Base-by-base conservation (phyloP, 2,113 vertebrate genomes). In the Abramis brama region DNA sequence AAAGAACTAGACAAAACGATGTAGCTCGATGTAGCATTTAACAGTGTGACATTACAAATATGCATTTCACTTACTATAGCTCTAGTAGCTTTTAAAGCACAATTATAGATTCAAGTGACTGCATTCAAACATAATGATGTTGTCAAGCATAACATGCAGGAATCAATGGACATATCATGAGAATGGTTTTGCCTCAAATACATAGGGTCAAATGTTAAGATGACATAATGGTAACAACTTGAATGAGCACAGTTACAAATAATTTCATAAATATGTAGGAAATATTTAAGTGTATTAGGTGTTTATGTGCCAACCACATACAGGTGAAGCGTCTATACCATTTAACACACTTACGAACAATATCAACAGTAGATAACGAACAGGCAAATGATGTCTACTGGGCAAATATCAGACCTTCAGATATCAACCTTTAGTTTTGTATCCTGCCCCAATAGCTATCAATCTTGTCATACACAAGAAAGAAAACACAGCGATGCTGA, bases 341-440 rank as follows among this genome's bases (percentile, higher is more conserved):
- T 47, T 27, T 27, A 75, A 47, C 12, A 47, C 11, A 9, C 8
- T 43, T 43, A 43, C 43, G 36, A 7, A 50, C 43, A 50, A 47
- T 75, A n/a, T 50, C 23, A 50, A 75, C 43, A 50, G 3, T 7
- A n/a, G 73, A 27, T 75, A 75, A 50, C 10, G 13, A 25, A 33
- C 27, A 75, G 43, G n/a, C 23, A 43, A 64, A 62, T 64, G 2
- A 27, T 11, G n/a, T 64, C 47, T 43, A 80, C 33, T 27, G n/a
- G 39, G 30, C 59, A 81, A 75, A 75, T 47, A 75, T 50, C 7
- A 75, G 73, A 25, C 43, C 73, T 27, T 75, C 27, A 78, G 76
- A 39, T 47, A 47, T 47, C 59, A 64, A 27, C n/a, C 23, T 43
- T 79, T n/a, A 45, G n/a, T 27, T 27, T 27, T 64, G 43, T 74